phyloP scores from a whole-genome alignment of 1,140 invertebrate genomes.

The Holcopasites calliopsidis region DNA sequence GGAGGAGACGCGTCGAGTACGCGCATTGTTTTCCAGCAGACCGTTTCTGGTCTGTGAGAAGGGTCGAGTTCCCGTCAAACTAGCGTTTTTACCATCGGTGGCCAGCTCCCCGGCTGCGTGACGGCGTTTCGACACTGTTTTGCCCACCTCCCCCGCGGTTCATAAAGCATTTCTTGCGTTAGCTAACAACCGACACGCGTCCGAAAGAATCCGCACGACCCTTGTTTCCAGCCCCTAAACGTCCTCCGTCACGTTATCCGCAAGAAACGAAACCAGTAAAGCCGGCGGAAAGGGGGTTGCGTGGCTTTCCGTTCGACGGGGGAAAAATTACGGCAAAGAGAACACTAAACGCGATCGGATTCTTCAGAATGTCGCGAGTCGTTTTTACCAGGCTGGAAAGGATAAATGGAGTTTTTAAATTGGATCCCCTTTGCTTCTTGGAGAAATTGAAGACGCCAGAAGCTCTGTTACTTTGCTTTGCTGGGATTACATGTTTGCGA shows the following conservation, averaged over 20 bases:
- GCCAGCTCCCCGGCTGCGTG: constrained; percentile 29
- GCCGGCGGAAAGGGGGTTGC: not conserved
- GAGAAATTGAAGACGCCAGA: not conserved
- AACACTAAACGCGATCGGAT: constrained; percentile 5
- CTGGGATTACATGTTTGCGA: constrained; percentile 42
- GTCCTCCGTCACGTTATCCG: constrained; percentile 12
- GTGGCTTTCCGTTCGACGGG: not conserved
- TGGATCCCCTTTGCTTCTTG: not conserved
- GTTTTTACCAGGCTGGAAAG: not conserved
- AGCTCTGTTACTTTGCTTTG: not conserved
- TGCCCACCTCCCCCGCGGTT: constrained; percentile 31
- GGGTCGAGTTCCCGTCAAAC: constrained; percentile 59
- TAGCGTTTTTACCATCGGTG: constrained; percentile 45
- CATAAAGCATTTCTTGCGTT: constrained; percentile 52
- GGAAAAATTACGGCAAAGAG: not conserved
- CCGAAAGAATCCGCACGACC: constrained; percentile 51
- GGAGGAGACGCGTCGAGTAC: constrained; percentile 30
- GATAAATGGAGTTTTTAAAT: constrained; percentile 6
- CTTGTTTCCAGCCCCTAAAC: constrained; percentile 7
- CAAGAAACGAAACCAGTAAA: not conserved
- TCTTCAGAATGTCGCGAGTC: not conserved
- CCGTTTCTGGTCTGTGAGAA: constrained; percentile 55
- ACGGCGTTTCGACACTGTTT: constrained; percentile 53
- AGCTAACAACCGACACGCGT: constrained; percentile 46
- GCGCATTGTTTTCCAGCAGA: constrained; percentile 62